phyloP scores from a whole-genome alignment of 1,140 invertebrate species.

The Harlomillsia oculata region DNA sequence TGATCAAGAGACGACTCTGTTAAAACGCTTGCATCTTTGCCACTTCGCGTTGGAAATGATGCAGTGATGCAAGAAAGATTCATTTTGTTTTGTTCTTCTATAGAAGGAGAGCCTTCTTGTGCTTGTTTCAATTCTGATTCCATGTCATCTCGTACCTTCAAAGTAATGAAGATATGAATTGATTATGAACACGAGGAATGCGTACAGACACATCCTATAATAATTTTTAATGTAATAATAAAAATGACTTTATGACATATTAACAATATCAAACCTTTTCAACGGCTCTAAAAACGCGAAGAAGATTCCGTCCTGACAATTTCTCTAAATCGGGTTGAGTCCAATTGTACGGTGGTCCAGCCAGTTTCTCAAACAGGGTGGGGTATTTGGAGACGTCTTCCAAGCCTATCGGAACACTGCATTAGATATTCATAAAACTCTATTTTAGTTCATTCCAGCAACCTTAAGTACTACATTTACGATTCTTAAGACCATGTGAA shows the following conservation, averaged over 20 bases:
- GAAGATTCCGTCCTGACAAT: constrained; percentile 43
- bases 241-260: background rate
- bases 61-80: background rate
- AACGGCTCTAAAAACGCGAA: constrained; percentile 43
- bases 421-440: background rate
- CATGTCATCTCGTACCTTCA: background rate
- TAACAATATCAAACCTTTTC: constrained; percentile 40
- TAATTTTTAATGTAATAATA: background rate
- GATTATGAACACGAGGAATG: background rate
- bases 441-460: background rate
- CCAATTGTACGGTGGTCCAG: constrained; percentile 49
- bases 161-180: background rate
- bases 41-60: too few relatives aligned
- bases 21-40: too few relatives aligned
- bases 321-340: constrained; percentile 42
- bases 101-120: background rate
- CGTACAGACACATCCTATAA: background rate
- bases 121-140: background rate
- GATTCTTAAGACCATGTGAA: too few relatives aligned
- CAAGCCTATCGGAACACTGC: constrained; percentile 37
- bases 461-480: background rate
- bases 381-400: constrained; percentile 48
- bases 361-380: constrained; percentile 40
- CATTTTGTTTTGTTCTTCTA: background rate
- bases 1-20: too few relatives aligned